phyloP scores from a whole-genome alignment of 2,888 invertebrate genomes.

The Liposcelis brunnea region DNA sequence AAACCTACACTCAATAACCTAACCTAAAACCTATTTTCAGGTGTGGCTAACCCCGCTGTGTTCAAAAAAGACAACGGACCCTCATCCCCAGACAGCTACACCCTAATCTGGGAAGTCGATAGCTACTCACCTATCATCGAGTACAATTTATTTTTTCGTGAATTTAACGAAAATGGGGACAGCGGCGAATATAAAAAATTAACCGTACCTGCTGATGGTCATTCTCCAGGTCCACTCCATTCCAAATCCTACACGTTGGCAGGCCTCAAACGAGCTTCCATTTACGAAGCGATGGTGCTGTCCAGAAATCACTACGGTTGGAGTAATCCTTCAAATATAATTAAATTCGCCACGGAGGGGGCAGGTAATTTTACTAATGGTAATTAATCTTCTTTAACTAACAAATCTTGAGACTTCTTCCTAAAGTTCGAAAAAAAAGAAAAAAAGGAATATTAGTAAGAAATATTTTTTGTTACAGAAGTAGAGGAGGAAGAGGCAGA shows the following conservation, averaged over 20 bases:
- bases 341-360: constrained; percentile 60
- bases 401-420: too few relatives aligned
- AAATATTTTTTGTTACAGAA: too few relatives aligned
- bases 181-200: constrained; percentile 42
- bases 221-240: constrained; percentile 47
- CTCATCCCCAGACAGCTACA: constrained; percentile 39
- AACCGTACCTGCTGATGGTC: constrained; percentile 46
- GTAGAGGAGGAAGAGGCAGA: too few relatives aligned
- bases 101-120: constrained; percentile 70
- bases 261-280: constrained; percentile 52
- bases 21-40: constrained; percentile 29
- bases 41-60: constrained; percentile 48
- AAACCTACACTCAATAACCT: too few relatives aligned
- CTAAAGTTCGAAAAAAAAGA: too few relatives aligned
- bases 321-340: constrained; percentile 57
- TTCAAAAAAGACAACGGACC: constrained; percentile 40
- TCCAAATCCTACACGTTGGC: constrained; percentile 55
- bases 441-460: too few relatives aligned
- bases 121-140: constrained; percentile 65
- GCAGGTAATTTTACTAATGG: constrained; percentile 35
- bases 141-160: constrained; percentile 34
- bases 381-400: constrained; percentile 3
- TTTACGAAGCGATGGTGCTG: constrained; percentile 61
- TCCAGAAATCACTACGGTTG: constrained; percentile 73
- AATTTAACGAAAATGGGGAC: constrained; percentile 17